Base-by-base conservation (phyloP, 2,888 invertebrate genomes). In the Apodemia mormo region DNA sequence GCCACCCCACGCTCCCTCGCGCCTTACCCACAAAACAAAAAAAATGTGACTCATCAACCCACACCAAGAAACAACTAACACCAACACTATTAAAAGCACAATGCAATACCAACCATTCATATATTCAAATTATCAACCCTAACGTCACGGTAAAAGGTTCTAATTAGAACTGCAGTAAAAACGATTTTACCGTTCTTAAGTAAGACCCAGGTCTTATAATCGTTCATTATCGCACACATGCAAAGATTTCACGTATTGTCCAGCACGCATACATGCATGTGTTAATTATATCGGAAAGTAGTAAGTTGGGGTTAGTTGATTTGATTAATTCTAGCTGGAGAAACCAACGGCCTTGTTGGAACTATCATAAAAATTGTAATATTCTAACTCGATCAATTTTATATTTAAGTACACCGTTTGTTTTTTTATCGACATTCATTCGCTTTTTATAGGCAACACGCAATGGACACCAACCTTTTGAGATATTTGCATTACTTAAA, bases 11-110 rank as follows among this genome's bases (percentile, higher is more conserved):
- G 85, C 86, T 80, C 78, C 83, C 91, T 83, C 85, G 86, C 90
- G 90, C 90, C 90, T 90, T 90, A 92, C 93, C 92, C 93, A 92
- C 93, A 88, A 92, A 93, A 94, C 93, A 94, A 93, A 93, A 93
- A 93, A 94, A 93, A 93, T 93, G 93, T 94, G 94, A 94, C 93
- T 94, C 94, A 94, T 94, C 94, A 93, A 93, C 92, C 79, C 90
- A 92, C 90, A 92, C 92, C 76, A 85, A 85, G 86, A 84, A 85
- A 86, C 84, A 81, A 84, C 84, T 80, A 82, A 84, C 85, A 86
- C 82, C 74, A 75, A 76, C 78, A 77, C 74, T 76, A 76, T 71
- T 77, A 78, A 78, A 79, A 79, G 76, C 82, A 80, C 77, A 86
- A 82, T 78, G 83, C 76, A 80, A 78, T 81, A 82, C 81, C 85